A percentile compares a stretch with the other conserved stretches of the same genome.
Evolutionary conservation across 2,113 vertebrate species (phyloP).

Genomic region (Pipa parva): DNA sequence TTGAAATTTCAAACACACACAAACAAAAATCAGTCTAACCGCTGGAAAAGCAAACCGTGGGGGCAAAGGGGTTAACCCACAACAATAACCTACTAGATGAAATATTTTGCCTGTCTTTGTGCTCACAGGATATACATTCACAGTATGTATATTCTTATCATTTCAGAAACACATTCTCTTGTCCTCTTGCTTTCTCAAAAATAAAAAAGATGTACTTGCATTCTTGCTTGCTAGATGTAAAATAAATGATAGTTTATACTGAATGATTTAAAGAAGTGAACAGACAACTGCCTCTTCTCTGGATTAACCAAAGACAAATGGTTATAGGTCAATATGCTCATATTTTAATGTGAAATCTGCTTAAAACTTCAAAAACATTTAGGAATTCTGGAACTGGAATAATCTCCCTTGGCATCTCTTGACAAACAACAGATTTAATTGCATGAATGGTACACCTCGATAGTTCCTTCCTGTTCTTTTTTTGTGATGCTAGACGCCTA

Average conservation of each 20-base stretch:
- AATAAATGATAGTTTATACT: background rate
- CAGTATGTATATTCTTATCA: background rate
- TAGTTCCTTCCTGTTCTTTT: conserved; percentile 73
- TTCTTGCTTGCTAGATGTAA: background rate
- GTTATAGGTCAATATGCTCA: conserved; percentile 22
- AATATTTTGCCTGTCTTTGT: background rate
- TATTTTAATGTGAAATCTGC: conserved; percentile 30
- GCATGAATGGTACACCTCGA: conserved; percentile 62
- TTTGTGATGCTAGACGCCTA: conserved; percentile 54
- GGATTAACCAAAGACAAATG: conserved; percentile 39
- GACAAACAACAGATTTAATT: conserved; percentile 45
- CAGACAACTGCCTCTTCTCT: background rate
- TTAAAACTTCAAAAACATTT: conserved; percentile 48
- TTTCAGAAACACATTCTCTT: background rate
- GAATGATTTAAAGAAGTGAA: background rate
- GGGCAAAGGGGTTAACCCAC: no score
- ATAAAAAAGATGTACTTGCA: background rate
- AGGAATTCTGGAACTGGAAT: conserved; percentile 37
- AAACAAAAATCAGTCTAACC: no score
- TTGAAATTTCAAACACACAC: no score
- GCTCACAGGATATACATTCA: background rate
- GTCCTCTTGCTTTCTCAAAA: background rate
- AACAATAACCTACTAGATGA: background rate
- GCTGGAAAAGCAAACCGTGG: no score
- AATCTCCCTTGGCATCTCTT: conserved; percentile 44